phyloP scores from a whole-genome alignment of 1,140 invertebrate species.

The Aricia agestis region DNA sequence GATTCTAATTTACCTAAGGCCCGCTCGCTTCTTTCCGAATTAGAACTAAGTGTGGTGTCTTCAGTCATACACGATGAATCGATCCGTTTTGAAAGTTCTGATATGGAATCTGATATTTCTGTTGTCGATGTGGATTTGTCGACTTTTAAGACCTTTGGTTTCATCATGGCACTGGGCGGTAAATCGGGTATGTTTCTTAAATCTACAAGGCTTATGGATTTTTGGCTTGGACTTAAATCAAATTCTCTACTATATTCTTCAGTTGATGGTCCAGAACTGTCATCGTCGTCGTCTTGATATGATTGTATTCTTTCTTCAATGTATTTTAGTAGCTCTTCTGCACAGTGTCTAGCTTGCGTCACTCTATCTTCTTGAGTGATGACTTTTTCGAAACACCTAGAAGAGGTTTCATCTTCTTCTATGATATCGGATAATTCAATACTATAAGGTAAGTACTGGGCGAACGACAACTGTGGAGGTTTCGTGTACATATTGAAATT shows the following conservation, averaged over 20 bases:
- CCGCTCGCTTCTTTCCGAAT: slow-evolving; percentile 51
- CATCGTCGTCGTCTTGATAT: slow-evolving; percentile 40
- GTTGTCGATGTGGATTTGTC: slow-evolving; percentile 65
- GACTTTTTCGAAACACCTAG: slow-evolving; percentile 44
- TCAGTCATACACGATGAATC: slow-evolving; percentile 62
- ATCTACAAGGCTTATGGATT: slow-evolving; percentile 64
- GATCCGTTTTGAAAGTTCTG: slow-evolving; percentile 50
- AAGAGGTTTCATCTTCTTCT: slow-evolving; percentile 68
- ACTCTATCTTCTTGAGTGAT: slow-evolving; percentile 42
- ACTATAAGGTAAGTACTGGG: slow-evolving; percentile 53
- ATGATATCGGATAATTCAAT: slow-evolving; percentile 66
- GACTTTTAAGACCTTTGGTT: slow-evolving; percentile 54
- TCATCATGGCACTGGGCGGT: slow-evolving; percentile 60
- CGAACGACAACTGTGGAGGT: slow-evolving; percentile 46
- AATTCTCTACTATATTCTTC: slow-evolving; percentile 53
- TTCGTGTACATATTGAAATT: slow-evolving; percentile 64
- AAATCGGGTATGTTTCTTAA: slow-evolving; percentile 65
- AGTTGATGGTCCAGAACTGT: slow-evolving; percentile 44
- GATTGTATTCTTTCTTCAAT: slow-evolving; percentile 55
- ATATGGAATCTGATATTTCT: slow-evolving; percentile 57
- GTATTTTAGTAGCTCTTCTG: slow-evolving; percentile 53
- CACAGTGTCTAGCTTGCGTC: slow-evolving; percentile 36
- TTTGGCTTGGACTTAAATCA: slow-evolving; percentile 48
- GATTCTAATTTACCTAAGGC: slow-evolving; percentile 64
- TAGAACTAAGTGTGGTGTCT: slow-evolving; percentile 46